Conservation (phyloP, 2,113 vertebrate species). For the Hydrolagus affinis region DNA sequence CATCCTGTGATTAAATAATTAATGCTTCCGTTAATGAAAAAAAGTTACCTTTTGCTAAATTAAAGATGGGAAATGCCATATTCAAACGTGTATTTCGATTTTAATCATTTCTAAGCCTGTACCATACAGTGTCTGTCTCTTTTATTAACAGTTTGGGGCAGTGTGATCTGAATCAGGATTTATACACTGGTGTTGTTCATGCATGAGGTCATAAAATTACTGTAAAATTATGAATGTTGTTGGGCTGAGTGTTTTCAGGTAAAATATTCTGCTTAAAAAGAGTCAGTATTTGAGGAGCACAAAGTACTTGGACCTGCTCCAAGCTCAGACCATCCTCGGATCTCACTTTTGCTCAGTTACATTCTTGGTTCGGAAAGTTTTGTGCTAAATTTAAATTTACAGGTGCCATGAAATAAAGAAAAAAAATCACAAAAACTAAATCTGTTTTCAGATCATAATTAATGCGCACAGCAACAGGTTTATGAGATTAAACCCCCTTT, state of each 20-base stretch:
- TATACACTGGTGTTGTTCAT: background rate
- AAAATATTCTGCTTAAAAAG: no score
- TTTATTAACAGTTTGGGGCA: slow-evolving; percentile 24
- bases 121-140: background rate
- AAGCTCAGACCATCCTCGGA: no score
- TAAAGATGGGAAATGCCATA: background rate
- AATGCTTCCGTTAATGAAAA: background rate
- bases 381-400: no score
- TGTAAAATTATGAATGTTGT: no score
- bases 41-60: background rate
- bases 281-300: no score
- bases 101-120: slow-evolving; percentile 7
- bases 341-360: no score
- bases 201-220: no score
- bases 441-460: background rate
- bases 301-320: no score
- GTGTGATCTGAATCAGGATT: slow-evolving; percentile 14
- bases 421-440: no score
- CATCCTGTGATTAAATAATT: background rate
- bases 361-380: no score
- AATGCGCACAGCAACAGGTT: slow-evolving; percentile 18
- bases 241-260: no score
- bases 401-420: no score
- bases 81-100: background rate
- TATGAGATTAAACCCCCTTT: slow-evolving; percentile 13